A percentile compares a stretch with the other conserved stretches of the same genome.
phyloP scores from a whole-genome alignment of 2,113 vertebrate genomes.

The Cryptomyrus ogoouensis region DNA sequence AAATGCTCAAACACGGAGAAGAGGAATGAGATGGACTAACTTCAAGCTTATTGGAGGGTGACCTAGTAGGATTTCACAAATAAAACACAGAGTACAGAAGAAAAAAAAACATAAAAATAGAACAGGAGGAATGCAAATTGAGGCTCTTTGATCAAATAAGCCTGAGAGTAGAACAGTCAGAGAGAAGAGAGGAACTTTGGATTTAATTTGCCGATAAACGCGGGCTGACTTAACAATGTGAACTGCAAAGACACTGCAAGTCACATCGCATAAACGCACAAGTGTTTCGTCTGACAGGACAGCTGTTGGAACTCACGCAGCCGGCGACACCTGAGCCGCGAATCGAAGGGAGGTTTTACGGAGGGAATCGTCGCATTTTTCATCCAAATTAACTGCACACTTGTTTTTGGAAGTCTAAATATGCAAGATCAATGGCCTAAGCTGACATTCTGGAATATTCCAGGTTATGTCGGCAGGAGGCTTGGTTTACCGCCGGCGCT shows the following conservation, averaged over 20 bases:
- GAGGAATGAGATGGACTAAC: background rate
- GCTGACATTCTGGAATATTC: background rate
- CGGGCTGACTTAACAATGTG: background rate
- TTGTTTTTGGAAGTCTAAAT: background rate
- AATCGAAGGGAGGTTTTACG: background rate
- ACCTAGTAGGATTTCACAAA: background rate
- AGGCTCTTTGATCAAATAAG: background rate
- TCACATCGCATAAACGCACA: background rate
- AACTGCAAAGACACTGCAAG: background rate
- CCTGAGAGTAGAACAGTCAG: background rate
- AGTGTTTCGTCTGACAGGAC: background rate
- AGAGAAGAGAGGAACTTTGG: background rate
- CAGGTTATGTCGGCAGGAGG: background rate
- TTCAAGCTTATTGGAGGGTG: background rate
- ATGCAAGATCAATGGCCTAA: background rate
- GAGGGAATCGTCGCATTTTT: background rate
- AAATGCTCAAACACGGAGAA: background rate
- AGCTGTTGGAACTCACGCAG: background rate
- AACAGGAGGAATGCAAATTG: background rate
- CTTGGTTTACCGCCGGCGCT: background rate
- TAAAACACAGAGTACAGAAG: background rate
- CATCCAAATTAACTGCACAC: background rate
- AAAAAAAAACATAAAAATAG: background rate
- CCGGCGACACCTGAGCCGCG: background rate
- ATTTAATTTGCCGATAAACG: background rate